Conservation (phyloP, 1,140 invertebrate genomes). For the Drosophila leontia region DNA sequence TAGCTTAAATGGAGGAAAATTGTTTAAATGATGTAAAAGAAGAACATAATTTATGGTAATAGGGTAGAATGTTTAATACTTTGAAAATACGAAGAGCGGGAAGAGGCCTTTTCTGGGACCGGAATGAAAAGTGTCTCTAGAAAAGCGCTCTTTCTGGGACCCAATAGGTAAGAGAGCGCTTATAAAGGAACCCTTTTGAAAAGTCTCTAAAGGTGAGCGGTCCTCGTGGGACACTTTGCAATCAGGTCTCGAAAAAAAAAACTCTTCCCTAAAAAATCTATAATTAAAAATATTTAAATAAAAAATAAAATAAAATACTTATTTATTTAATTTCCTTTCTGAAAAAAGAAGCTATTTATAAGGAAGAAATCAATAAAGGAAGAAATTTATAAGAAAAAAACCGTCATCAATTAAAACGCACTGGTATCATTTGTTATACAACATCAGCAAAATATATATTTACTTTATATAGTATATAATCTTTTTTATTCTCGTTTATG, state of each 20-base stretch:
- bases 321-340: too few relatives aligned
- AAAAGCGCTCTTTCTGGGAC: neutral
- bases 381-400: neutral
- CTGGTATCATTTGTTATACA: conserved; percentile 9
- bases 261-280: too few relatives aligned
- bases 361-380: neutral
- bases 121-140: neutral
- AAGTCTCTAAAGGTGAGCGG: neutral
- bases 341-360: neutral
- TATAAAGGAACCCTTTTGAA: neutral
- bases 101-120: neutral
- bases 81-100: neutral
- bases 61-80: neutral
- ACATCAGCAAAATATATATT: conserved; percentile 51
- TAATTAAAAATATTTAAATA: too few relatives aligned
- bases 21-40: conserved; percentile 10
- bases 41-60: neutral
- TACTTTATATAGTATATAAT: conserved; percentile 46
- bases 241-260: neutral
- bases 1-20: conserved; percentile 27
- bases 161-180: neutral
- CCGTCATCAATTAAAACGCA: conserved; percentile 12
- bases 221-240: neutral
- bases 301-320: too few relatives aligned
- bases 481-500: conserved; percentile 49